These are phyloP conservation scores for Pandion haliaetus DNA, from an alignment of 2,113 vertebrate genomes.

Conservation along the genomic window DNA sequence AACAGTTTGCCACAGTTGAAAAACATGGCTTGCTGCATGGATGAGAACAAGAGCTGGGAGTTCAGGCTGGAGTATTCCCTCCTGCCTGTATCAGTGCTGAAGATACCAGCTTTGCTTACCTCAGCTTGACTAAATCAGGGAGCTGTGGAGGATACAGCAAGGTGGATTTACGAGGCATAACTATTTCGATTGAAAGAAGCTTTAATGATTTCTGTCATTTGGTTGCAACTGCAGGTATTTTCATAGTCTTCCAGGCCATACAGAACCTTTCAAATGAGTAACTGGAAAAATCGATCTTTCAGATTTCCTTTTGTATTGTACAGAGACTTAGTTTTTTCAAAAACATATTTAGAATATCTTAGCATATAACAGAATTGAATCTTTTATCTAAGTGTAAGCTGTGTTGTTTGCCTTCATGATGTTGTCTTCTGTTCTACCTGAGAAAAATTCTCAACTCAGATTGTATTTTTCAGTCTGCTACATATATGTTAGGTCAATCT, in stretches of 20 bases:
- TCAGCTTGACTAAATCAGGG: neutral
- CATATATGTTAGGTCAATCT: neutral
- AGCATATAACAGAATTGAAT: neutral
- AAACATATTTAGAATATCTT: neutral
- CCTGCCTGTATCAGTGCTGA: neutral
- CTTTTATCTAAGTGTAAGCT: neutral
- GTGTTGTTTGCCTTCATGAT: fast-evolving
- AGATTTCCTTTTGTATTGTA: neutral
- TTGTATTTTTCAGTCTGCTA: neutral
- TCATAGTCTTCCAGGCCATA: neutral
- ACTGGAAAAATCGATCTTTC: neutral
- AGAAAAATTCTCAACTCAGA: neutral
- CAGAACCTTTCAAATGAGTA: neutral
- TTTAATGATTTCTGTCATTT: neutral
- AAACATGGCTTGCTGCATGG: neutral
- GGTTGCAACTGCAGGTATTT: neutral
- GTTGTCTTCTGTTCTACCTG: neutral
- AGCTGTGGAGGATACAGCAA: neutral
- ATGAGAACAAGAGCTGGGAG: neutral
- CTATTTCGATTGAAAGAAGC: neutral
- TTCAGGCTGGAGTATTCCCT: neutral
- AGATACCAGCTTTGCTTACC: neutral
- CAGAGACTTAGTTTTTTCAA: neutral
- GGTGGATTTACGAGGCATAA: neutral
- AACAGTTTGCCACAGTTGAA: neutral